A percentile compares a stretch with the other conserved stretches of the same genome.
Evolutionary conservation across 2,888 invertebrate genomes (phyloP).

Genomic region (Dynastes maya): DNA sequence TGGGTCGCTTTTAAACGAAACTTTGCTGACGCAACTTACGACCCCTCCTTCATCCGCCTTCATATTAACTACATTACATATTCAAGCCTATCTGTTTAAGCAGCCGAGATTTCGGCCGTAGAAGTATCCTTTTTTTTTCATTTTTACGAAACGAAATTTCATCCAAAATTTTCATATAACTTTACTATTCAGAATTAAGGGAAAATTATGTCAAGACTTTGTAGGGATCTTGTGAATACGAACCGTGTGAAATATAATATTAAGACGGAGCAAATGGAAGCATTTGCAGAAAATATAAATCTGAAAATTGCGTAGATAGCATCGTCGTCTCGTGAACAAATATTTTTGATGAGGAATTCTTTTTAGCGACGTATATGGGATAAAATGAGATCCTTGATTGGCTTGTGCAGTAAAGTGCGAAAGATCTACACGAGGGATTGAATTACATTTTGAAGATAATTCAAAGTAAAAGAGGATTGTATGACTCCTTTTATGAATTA

Average conservation of each 20-base stretch:
- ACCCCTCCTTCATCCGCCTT: constrained; percentile 23
- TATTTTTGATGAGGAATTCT: background rate
- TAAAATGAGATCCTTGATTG: too few species aligned
- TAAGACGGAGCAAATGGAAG: constrained; percentile 34
- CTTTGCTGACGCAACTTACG: constrained; percentile 45
- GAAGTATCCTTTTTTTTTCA: constrained; percentile 26
- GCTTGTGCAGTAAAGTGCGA: too few species aligned
- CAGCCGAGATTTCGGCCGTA: constrained; percentile 36
- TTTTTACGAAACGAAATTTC: constrained; percentile 27
- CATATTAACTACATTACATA: constrained; percentile 46
- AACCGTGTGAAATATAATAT: constrained; percentile 33
- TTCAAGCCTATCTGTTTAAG: constrained; percentile 47
- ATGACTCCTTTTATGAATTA: too few species aligned
- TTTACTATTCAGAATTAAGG: constrained; percentile 33
- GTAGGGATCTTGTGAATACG: constrained; percentile 9
- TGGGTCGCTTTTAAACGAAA: constrained; percentile 28
- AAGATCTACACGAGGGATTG: too few species aligned
- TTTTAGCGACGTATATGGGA: too few species aligned
- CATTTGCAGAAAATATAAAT: constrained; percentile 33
- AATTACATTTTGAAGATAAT: too few species aligned
- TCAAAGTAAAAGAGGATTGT: too few species aligned
- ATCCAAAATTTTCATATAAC: constrained; percentile 3
- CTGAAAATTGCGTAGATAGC: constrained; percentile 4
- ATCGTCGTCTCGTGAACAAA: background rate
- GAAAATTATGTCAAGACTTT: constrained; percentile 41